Conservation (phyloP, 1,140 invertebrate genomes). For the Brachionus koreanus region DNA sequence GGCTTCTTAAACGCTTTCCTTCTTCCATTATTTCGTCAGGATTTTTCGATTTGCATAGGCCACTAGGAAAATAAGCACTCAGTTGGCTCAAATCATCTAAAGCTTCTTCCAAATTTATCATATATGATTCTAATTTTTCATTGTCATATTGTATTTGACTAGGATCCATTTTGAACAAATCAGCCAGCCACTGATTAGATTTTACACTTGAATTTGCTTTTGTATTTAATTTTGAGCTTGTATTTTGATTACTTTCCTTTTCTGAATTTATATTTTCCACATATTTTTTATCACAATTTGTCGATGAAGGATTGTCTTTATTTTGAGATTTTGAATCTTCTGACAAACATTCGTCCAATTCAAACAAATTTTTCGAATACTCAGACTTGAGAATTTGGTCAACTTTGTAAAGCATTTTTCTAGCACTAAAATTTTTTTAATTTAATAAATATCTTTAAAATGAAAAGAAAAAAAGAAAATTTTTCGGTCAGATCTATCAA, state of each 20-base stretch:
- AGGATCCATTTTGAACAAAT: background rate
- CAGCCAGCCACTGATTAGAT: background rate
- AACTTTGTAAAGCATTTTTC: background rate
- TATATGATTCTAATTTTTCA: background rate
- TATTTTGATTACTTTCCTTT: too few relatives aligned
- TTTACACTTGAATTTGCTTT: too few relatives aligned
- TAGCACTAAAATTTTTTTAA: slow-evolving; percentile 24
- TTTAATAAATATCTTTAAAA: too few relatives aligned
- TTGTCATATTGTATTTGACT: background rate
- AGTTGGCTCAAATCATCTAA: slow-evolving; percentile 10
- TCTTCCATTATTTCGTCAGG: slow-evolving; percentile 8
- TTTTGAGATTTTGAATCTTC: background rate
- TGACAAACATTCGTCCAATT: background rate
- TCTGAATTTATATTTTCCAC: too few relatives aligned
- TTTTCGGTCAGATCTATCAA: too few relatives aligned
- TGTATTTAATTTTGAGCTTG: too few relatives aligned
- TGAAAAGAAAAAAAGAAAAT: too few relatives aligned
- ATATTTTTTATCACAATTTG: background rate
- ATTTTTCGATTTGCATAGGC: slow-evolving; percentile 26
- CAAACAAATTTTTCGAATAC: background rate
- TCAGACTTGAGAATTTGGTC: slow-evolving; percentile 21
- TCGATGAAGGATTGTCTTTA: background rate
- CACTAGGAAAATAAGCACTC: slow-evolving; percentile 17
- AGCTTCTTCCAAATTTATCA: background rate
- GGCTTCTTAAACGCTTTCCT: background rate